Percentiles rank a stretch among this genome's conserved stretches.
Evolutionary conservation across 2,797 vertebrate genomes (phyloP).

Genomic region (Gallinago stenura): DNA sequence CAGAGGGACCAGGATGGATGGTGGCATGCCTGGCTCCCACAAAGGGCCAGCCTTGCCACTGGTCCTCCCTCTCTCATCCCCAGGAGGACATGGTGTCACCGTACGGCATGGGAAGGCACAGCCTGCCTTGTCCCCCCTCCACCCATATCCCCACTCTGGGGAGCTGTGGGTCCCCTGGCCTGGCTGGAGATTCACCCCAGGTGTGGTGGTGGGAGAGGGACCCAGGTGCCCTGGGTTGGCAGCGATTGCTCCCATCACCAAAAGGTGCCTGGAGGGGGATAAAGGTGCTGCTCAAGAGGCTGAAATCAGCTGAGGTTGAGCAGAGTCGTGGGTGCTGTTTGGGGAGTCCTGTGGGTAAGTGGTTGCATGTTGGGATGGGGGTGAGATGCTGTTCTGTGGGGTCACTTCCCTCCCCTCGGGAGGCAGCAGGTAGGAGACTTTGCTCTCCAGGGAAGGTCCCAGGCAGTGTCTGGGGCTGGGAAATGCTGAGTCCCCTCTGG

Average conservation of each 20-base stretch:
- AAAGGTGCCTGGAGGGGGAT: background rate
- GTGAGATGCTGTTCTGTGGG: background rate
- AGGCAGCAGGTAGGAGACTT: background rate
- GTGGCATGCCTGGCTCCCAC: background rate
- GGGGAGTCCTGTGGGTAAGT: rapidly evolving
- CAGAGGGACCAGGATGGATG: background rate
- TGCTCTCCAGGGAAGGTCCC: background rate
- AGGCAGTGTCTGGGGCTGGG: background rate
- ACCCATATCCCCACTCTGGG: rapidly evolving
- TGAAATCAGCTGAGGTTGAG: background rate
- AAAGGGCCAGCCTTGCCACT: background rate
- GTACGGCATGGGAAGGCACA: background rate
- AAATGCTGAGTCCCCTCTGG: background rate
- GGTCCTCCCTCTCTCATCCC: background rate
- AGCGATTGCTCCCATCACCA: background rate
- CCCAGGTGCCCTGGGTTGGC: background rate
- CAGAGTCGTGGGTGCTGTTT: rapidly evolving
- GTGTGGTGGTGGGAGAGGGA: background rate
- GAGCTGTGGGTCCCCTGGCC: background rate
- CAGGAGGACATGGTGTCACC: background rate
- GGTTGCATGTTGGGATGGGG: rapidly evolving
- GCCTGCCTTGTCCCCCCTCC: background rate
- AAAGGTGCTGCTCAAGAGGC: rapidly evolving
- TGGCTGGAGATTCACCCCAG: background rate
- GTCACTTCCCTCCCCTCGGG: rapidly evolving